Evolutionary conservation across 2,888 invertebrate species (phyloP).

Genomic region (Stomorhina lunata): DNA sequence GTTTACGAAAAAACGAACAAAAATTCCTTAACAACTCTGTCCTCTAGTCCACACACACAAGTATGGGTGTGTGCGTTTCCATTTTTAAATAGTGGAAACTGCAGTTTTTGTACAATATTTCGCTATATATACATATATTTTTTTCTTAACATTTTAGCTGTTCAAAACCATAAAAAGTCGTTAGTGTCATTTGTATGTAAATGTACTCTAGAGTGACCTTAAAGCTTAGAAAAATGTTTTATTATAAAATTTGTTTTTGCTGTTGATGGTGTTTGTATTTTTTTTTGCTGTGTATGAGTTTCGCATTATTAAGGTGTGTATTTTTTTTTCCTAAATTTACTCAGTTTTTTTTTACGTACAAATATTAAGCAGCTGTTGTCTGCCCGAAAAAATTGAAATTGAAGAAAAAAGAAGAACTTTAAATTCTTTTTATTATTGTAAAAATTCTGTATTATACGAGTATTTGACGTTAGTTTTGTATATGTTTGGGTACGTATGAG

Average conservation of each 20-base stretch:
- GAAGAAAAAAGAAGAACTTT: slow-evolving; percentile 59
- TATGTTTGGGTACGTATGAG: slow-evolving; percentile 11
- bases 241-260: slow-evolving; percentile 10
- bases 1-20: not conserved
- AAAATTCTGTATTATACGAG: slow-evolving; percentile 3
- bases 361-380: slow-evolving; percentile 52
- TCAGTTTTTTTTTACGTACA: not conserved
- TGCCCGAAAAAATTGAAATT: slow-evolving; percentile 8
- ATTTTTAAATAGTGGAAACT: slow-evolving; percentile 36
- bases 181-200: slow-evolving; percentile 63
- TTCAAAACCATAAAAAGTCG: slow-evolving; percentile 57
- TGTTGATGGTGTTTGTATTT: slow-evolving; percentile 1
- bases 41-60: not conserved
- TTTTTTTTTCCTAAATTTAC: slow-evolving; percentile 7
- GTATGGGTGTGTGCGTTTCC: not conserved
- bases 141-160: not conserved
- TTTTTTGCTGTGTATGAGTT: not conserved
- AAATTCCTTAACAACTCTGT: slow-evolving; percentile 32
- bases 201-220: slow-evolving; percentile 65
- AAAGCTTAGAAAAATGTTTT: slow-evolving; percentile 55
- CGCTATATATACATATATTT: not conserved
- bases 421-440: slow-evolving; percentile 67
- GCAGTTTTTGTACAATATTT: slow-evolving; percentile 43
- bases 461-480: slow-evolving; percentile 50
- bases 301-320: slow-evolving; percentile 57